Base-by-base conservation (phyloP, 2,797 vertebrate species). In the Sebastes elongatus region DNA sequence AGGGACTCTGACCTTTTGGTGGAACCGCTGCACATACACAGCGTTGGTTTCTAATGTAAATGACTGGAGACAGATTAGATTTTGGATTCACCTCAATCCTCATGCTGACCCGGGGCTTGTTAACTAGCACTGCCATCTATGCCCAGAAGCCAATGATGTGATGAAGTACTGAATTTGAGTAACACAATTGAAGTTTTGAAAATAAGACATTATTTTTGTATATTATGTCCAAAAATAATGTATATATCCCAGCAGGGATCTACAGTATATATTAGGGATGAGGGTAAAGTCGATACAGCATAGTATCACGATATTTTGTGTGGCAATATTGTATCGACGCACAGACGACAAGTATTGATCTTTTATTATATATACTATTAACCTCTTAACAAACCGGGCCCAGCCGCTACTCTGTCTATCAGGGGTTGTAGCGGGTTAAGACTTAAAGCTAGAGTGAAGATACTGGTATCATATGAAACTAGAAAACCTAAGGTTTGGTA, bases 1-100 rank as follows among this genome's bases (percentile, higher is more conserved):
- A 84, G n/a, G 27, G 52, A 73, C 30, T 57, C 13, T 80, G 85
- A 84, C 85, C 78, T 82, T 86, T 88, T 25, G 32, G 76, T 71
- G 30, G 30, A 73, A 62, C 42, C n/a, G 32, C 57, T 63, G 32
- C 67, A 84, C 73, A 88, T 38, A 72, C n/a, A 16, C 42, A 80
- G 62, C 69, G 55, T 23, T 69, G 63, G 62, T 73, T 87, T 71
- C 73, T 84, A 78, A 79, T 74, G 66, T 79, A 81, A 86, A 88
- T 78, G 70, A 76, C 30, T 63, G 3, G 60, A 63, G 53, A 76
- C 65, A 64, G 53, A 86, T 71, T 69, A 28, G 28, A 69, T 65
- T 81, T 64, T 84, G 73, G 73, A 87, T 80, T 74, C 49, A 80
- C 25, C 65, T 78, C 84, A 66, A 76, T 79, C 66, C 53, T 64